Evolutionary conservation across 2,888 invertebrate species (phyloP), one percentile per base, ranked within the genome.

Genomic region (Orgyia antiqua): DNA sequence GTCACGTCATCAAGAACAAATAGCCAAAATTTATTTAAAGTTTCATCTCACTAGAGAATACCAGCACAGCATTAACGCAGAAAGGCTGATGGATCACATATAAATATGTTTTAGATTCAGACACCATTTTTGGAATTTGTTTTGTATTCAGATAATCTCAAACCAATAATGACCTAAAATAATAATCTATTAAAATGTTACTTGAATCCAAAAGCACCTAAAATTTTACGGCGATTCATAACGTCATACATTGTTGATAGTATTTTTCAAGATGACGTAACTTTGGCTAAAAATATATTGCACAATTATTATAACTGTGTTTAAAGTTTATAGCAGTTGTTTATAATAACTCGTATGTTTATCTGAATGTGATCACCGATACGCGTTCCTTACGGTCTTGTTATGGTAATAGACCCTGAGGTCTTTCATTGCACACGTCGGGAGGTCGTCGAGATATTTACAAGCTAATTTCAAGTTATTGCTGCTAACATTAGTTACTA

Each of bases 371-470:
- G 15, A 23, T 29, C 13, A 10, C 10, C 28, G 10, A 12, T 23
- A n/a, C 23, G 29, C 29, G 23, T 29, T 23, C 29, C 23, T 7
- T 20, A 15, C 13, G 6, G 10, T 21, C 23, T 23, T 13, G 29
- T 29, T 29, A 29, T 29, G 29, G 23, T 9, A 23, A 29, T 28
- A 21, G 13, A 29, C 23, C 29, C 28, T 15, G 29, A 23, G 29
- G 15, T 23, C 11, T 23, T 10, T 23, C 13, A 23, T 13, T 29
- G 23, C 13, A 4, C 28, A 10, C 11, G 19, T 12, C 11, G 15
- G 10, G 12, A 27, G 15, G 27, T 12, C 15, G 11, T 13, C 19
- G 3, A 19, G 10, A 11, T 20, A 28, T 27, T 19, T 27, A 27
- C 18, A 17, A 20, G 9, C 11, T 11, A 25, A 13, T 25, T 13